Base-by-base conservation (phyloP, 2,888 invertebrate species). In the Bellardia bayeri region DNA sequence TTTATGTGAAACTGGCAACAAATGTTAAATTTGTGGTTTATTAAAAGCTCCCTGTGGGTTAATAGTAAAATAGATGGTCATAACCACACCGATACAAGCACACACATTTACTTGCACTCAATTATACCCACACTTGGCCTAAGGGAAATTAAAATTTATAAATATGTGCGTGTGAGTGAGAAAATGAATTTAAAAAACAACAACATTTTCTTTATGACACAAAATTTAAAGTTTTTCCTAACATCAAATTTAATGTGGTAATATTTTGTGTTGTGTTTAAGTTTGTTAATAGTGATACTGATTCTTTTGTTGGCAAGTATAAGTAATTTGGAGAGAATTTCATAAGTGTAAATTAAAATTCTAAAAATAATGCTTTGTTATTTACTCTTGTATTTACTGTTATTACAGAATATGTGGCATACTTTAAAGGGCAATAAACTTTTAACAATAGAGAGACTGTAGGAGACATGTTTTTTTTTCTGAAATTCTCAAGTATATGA, bases 11-110 rank as follows among this genome's bases (percentile, higher is more conserved):
- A 58, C 58, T 76, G 68, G 75, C 42, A 82, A 82, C 63, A 85
- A 80, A 78, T 85, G 82, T 75, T 71, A 79, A 80, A 85, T 85
- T 83, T 87, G 87, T 82, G 87, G 85, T 87, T 85, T 87, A 82
- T 87, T 82, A 85, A 87, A 85, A 87, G 75, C 75, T 85, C 85
- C 79, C 87, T 58, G 75, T 80, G 68, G 87, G 75, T 74, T 87
- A 81, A 87, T 81, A 72, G 76, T 63, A 78, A 74, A 81, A 66
- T 61, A 63, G 66, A 83, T 87, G 80, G 69, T 61, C 72, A 80
- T 83, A 79, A 69, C 45, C 54, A 42, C 8, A 81, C 13, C 37
- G 37, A 4, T 37, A 37, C 37, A 37, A 1, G 49, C 56, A 54
- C 45, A 76, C 23, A 56, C 56, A 37, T 37, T 30, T 30, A 54